Percentiles rank a stretch among this genome's conserved stretches.
phyloP scores from a whole-genome alignment of 1,140 invertebrate genomes.

The Cydia fagiglandana region DNA sequence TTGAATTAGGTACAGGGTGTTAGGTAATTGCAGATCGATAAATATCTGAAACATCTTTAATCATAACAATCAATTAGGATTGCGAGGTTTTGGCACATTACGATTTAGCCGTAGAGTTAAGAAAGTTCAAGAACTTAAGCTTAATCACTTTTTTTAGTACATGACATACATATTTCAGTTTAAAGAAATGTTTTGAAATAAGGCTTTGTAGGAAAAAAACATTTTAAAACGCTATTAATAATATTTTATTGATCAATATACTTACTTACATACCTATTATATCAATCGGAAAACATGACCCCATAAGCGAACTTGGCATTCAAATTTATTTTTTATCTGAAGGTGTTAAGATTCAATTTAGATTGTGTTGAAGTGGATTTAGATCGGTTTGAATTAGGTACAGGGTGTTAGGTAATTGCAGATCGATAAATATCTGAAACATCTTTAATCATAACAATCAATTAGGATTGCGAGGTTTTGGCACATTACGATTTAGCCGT shows the following conservation, averaged over 20 bases:
- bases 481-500: constrained; percentile 39
- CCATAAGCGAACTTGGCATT: not conserved
- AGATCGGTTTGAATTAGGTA: not conserved
- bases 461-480: constrained; percentile 51
- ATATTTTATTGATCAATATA: constrained; percentile 20
- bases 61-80: constrained; percentile 57
- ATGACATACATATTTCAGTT: too few species aligned
- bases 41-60: constrained; percentile 53
- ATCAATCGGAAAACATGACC: not conserved
- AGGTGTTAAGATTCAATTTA: not conserved
- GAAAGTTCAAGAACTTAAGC: too few species aligned
- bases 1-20: not conserved
- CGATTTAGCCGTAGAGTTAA: constrained; percentile 37
- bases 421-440: constrained; percentile 53
- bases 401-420: constrained; percentile 20
- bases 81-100: constrained; percentile 47
- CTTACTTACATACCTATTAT: not conserved
- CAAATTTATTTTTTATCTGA: not conserved
- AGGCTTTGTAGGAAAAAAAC: too few species aligned
- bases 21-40: constrained; percentile 41
- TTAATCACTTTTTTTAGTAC: too few species aligned
- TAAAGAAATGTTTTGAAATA: not conserved
- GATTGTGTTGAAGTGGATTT: not conserved
- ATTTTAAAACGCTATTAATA: constrained; percentile 16
- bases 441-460: constrained; percentile 57